Percentiles rank a stretch among this genome's conserved stretches.
phyloP scores from a whole-genome alignment of 2,113 vertebrate genomes.

The Hypocryptadius cinnamomeus region DNA sequence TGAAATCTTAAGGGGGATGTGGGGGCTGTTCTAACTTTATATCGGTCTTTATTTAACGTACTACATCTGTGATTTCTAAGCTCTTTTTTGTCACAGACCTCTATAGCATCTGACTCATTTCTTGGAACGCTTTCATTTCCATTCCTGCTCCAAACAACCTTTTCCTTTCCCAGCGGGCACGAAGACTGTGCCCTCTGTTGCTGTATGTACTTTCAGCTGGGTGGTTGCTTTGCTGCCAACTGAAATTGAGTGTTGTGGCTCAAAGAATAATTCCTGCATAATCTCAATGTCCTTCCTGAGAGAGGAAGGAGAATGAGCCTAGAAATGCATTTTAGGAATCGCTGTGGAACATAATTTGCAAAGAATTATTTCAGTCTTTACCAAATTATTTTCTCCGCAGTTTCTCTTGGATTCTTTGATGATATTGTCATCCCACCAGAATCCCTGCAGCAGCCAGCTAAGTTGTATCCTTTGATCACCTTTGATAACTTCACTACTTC shows the following conservation, averaged over 20 bases:
- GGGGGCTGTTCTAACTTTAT: not conserved
- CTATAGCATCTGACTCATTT: constrained; percentile 43
- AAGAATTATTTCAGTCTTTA: not conserved
- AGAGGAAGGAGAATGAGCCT: not conserved
- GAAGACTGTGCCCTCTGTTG: constrained; percentile 40
- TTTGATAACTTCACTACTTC: constrained; percentile 36
- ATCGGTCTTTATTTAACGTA: not conserved
- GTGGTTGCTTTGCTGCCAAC: not conserved
- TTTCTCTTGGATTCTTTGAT: constrained; percentile 92
- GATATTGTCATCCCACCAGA: constrained; percentile 92
- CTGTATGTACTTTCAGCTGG: not conserved
- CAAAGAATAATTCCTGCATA: not conserved
- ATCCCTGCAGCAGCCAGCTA: constrained; percentile 91
- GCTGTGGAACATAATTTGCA: not conserved
- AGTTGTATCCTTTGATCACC: constrained; percentile 87
- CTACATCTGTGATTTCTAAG: constrained; percentile 24
- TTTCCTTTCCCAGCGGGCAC: not conserved
- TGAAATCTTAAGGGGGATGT: not conserved
- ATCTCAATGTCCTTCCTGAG: not conserved
- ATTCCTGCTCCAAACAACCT: not conserved
- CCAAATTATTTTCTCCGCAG: constrained; percentile 58
- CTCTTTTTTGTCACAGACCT: constrained; percentile 18
- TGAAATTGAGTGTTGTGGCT: not conserved
- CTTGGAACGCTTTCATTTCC: not conserved
- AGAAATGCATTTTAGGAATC: not conserved